phyloP scores from a whole-genome alignment of 1,140 invertebrate species.

The Tetragnatha versicolor region DNA sequence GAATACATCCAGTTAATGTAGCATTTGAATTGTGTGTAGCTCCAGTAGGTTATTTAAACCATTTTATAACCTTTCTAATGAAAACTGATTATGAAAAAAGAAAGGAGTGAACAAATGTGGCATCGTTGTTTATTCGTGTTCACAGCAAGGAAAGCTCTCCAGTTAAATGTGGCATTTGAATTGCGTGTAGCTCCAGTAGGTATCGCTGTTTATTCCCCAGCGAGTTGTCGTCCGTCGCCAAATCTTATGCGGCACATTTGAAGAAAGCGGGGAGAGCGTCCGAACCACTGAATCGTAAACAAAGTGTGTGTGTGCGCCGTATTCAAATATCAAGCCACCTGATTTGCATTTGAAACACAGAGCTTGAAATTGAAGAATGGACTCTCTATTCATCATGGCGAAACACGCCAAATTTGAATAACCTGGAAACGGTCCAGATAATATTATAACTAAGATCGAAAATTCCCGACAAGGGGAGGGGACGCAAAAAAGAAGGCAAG shows the following conservation, averaged over 20 bases:
- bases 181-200: no score
- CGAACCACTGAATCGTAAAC: constrained; percentile 51
- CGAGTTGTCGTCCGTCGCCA: no score
- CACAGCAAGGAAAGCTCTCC: no score
- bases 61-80: no score
- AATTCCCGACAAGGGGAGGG: constrained; percentile 39
- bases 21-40: no score
- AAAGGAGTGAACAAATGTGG: no score
- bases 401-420: constrained; percentile 55
- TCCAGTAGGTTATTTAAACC: no score
- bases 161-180: no score
- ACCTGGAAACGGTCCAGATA: constrained; percentile 52
- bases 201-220: no score
- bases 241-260: constrained; percentile 47
- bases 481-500: constrained; percentile 19
- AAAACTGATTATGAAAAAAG: no score
- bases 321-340: constrained; percentile 53
- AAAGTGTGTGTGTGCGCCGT: constrained; percentile 33
- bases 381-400: constrained; percentile 47
- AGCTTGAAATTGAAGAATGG: constrained; percentile 54
- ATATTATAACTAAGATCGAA: constrained; percentile 56
- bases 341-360: constrained; percentile 55
- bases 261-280: constrained; percentile 42
- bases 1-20: no score
- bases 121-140: no score